Conservation (phyloP, 2,113 vertebrate species). For the Proterorhinus semilunaris region DNA sequence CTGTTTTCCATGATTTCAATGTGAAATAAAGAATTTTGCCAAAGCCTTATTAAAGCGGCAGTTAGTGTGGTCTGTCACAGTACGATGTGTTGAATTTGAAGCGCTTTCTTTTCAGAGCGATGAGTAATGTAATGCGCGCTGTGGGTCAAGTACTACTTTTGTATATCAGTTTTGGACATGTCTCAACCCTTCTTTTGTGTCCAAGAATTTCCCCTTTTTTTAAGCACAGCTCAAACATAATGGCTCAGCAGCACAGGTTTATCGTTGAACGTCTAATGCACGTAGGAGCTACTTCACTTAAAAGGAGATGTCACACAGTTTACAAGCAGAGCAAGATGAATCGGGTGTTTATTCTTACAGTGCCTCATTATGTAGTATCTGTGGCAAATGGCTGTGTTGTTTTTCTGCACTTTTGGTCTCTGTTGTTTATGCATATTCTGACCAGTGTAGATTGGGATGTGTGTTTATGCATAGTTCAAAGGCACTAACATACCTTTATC, state of each 20-base stretch:
- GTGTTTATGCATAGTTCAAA: not conserved
- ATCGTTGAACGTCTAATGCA: not conserved
- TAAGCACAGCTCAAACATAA: too few species aligned
- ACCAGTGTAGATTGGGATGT: not conserved
- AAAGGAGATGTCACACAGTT: not conserved
- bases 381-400: not conserved
- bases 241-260: not conserved
- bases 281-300: not conserved
- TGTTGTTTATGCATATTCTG: not conserved
- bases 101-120: too few species aligned
- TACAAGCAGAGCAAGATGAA: not conserved
- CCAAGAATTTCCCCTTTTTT: too few species aligned
- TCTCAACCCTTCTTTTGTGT: too few species aligned
- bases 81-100: too few species aligned
- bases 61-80: too few species aligned
- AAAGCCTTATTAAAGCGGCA: too few species aligned
- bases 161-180: too few species aligned
- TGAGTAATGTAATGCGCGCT: too few species aligned
- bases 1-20: too few species aligned
- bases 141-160: too few species aligned
- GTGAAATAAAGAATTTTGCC: too few species aligned
- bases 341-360: not conserved
- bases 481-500: not conserved
- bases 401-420: not conserved
- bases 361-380: not conserved